Conservation (phyloP, 1,140 invertebrate species). For the Brachionus sp. region DNA sequence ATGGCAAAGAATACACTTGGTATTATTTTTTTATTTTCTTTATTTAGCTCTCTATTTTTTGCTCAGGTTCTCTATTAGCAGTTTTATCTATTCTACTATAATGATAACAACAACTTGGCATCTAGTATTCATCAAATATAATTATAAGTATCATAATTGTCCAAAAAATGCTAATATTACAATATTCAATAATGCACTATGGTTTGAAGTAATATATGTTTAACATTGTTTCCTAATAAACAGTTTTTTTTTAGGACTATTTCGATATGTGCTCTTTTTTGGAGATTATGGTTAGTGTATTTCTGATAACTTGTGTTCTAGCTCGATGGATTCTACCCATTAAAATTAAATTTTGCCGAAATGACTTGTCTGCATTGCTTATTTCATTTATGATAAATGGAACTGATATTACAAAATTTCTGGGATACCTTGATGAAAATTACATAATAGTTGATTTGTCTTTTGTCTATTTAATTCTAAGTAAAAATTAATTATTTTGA, state of each 20-base stretch:
- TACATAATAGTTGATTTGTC: slow-evolving; percentile 5
- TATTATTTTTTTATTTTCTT: not conserved
- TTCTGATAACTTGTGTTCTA: slow-evolving; percentile 37
- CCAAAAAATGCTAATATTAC: not conserved
- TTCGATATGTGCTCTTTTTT: slow-evolving; percentile 1
- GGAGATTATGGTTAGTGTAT: slow-evolving; percentile 23
- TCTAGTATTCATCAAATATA: slow-evolving; percentile 10
- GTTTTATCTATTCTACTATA: slow-evolving; percentile 19
- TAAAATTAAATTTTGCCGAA: not conserved
- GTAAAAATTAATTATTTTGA: slow-evolving; percentile 24
- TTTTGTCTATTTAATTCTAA: slow-evolving; percentile 1
- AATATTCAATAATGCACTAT: not conserved
- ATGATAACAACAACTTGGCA: slow-evolving; percentile 41
- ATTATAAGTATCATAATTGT: slow-evolving; percentile 2
- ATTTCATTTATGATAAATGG: slow-evolving; percentile 31
- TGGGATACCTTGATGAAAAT: not conserved
- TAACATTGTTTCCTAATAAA: not conserved
- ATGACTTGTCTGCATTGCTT: slow-evolving; percentile 26
- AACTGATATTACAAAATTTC: slow-evolving; percentile 17
- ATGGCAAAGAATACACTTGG: slow-evolving; percentile 38
- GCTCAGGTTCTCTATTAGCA: slow-evolving; percentile 15
- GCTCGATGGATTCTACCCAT: slow-evolving; percentile 31
- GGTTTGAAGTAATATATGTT: not conserved
- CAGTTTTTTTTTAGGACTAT: not conserved
- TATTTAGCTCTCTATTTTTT: not conserved